Evolutionary conservation across 2,113 vertebrate genomes (phyloP), one percentile per base, ranked within the genome.

Genomic region (Takifugu flavidus): DNA sequence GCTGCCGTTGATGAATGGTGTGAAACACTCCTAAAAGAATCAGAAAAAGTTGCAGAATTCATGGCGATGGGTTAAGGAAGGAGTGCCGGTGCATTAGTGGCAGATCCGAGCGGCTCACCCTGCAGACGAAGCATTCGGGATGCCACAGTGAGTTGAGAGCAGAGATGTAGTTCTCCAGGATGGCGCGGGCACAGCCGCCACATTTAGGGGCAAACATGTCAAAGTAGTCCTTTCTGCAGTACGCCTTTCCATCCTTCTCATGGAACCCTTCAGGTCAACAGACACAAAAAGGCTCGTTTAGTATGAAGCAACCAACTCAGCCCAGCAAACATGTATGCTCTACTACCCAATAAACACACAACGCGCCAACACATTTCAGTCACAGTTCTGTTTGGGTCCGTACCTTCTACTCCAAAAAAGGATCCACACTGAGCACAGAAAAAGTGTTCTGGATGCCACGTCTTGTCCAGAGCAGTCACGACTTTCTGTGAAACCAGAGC

Each of bases 121-220:
- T 92, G 82, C 96, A 98, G 69, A 98, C 96, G 28, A 98, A 98
- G 86, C 96, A 98, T 56, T 98, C 95, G 0, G 96, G 96, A 64
- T 98, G 96, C 96, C 96, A 98, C 6, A 98, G 91, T 2, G 94
- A 93, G 77, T 95, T 98, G 72, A 98, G 93, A 64, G 96, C 96
- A 13, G 96, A 97, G 81, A 98, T 98, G 79, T 98, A 98, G 87
- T 98, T 98, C 80, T 98, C 96, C 74, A 98, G 79, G 82, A 98
- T 98, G 80, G 95, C 95, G 3, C 94, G 92, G 56, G 93, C 77
- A 42, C 96, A 98, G 72, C 95, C 96, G 0, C 95, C 96, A 58
- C 96, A 98, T 82, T 98, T 98, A n/a, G 95, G 95, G 2, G 95
- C 95, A 15, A 98, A 98, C 92, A 96, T 98, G 76, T 98, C 94